phyloP scores from a whole-genome alignment of 2,113 vertebrate genomes.

The Turnix velox region DNA sequence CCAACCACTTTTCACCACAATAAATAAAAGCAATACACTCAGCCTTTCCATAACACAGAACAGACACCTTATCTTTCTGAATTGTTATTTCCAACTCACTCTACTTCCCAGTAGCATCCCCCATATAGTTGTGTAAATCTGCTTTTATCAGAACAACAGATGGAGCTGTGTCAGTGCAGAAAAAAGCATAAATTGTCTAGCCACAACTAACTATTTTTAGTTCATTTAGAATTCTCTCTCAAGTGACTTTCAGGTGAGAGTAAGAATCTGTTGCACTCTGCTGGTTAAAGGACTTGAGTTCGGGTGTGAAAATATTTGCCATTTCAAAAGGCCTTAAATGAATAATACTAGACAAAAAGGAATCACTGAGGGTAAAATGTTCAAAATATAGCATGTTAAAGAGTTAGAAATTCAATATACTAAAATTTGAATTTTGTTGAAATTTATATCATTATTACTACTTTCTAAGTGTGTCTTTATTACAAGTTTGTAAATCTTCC shows the following conservation, averaged over 20 bases:
- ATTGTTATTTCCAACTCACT: not conserved
- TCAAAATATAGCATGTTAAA: not conserved
- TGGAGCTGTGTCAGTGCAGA: fast-evolving
- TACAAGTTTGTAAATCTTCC: not conserved
- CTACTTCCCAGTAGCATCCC: not conserved
- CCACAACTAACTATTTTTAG: not conserved
- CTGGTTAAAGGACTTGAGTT: not conserved
- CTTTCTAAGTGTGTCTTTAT: not conserved
- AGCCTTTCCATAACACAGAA: not conserved
- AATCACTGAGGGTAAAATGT: fast-evolving
- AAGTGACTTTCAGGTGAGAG: not conserved
- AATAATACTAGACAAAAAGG: not conserved
- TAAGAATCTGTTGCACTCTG: not conserved
- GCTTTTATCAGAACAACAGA: fast-evolving
- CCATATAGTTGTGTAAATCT: fast-evolving
- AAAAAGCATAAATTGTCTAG: not conserved
- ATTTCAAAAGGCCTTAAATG: not conserved
- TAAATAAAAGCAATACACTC: not conserved
- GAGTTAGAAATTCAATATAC: not conserved
- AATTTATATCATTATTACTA: not conserved
- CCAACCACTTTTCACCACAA: not conserved
- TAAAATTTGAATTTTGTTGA: not conserved
- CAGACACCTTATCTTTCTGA: fast-evolving
- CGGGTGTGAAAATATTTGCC: not conserved
- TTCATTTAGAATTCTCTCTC: not conserved